Percentiles rank a stretch among this genome's conserved stretches.
phyloP scores from a whole-genome alignment of 2,113 vertebrate species.

The Otis tarda region DNA sequence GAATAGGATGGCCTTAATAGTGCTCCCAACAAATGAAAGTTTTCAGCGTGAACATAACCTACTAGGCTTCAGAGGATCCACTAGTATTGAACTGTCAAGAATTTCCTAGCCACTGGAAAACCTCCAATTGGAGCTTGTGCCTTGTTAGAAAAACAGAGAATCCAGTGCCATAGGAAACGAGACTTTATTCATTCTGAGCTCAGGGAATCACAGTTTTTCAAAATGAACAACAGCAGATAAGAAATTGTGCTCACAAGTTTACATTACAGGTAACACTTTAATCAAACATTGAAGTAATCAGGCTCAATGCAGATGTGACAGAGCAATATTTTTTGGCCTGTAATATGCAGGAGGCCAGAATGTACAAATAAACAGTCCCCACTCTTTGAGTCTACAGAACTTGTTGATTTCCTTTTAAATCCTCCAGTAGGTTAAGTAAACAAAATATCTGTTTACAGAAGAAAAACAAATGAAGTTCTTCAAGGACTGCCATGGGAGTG shows the following conservation, averaged over 20 bases:
- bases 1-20: background rate
- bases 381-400: background rate
- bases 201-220: background rate
- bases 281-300: background rate
- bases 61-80: background rate
- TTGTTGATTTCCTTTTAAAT: conserved; percentile 19
- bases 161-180: background rate
- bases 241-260: background rate
- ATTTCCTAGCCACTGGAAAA: background rate
- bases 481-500: background rate
- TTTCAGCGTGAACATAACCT: background rate
- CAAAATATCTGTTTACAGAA: conserved; percentile 19
- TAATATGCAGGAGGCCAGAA: background rate
- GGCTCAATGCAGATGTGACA: background rate
- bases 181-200: background rate
- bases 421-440: background rate
- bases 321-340: background rate
- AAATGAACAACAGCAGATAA: background rate
- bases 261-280: background rate
- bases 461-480: background rate
- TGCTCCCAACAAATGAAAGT: background rate
- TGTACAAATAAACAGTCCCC: conserved; percentile 10
- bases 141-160: conserved; percentile 28
- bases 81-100: background rate
- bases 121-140: background rate